phyloP scores from a whole-genome alignment of 1,140 invertebrate species.

The Drosophila orena region DNA sequence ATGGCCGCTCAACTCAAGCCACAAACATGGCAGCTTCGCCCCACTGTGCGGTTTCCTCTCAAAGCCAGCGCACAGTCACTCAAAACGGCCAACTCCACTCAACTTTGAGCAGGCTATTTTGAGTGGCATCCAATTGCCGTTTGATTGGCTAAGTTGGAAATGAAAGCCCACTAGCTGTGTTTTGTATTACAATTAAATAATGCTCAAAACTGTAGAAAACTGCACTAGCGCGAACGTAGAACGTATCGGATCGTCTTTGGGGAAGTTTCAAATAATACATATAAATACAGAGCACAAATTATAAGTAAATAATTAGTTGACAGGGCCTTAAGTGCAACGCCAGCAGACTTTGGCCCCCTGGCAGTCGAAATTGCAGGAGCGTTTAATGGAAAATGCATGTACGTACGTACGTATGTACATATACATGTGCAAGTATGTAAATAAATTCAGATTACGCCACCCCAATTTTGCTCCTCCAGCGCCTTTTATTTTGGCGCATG shows the following conservation, averaged over 20 bases:
- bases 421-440: conserved; percentile 37
- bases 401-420: too few species aligned
- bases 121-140: conserved; percentile 21
- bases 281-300: too few species aligned
- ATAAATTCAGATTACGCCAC: conserved; percentile 34
- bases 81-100: conserved; percentile 16
- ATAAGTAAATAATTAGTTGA: background rate
- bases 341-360: background rate
- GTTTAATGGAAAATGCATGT: conserved; percentile 68
- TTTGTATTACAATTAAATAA: background rate
- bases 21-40: background rate
- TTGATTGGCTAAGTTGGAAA: conserved; percentile 1
- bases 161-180: background rate
- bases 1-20: too few species aligned
- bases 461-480: background rate
- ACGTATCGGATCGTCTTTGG: too few species aligned
- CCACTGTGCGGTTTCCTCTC: conserved; percentile 39
- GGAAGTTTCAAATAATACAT: too few species aligned
- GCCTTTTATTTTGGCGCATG: conserved; percentile 7
- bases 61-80: conserved; percentile 10
- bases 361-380: conserved; percentile 2
- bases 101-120: background rate
- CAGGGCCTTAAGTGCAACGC: background rate
- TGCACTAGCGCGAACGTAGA: too few species aligned
- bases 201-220: too few species aligned